A percentile compares a stretch with the other conserved stretches of the same genome.
phyloP scores from a whole-genome alignment of 2,797 vertebrate genomes.

The Psittacula derbiana region DNA sequence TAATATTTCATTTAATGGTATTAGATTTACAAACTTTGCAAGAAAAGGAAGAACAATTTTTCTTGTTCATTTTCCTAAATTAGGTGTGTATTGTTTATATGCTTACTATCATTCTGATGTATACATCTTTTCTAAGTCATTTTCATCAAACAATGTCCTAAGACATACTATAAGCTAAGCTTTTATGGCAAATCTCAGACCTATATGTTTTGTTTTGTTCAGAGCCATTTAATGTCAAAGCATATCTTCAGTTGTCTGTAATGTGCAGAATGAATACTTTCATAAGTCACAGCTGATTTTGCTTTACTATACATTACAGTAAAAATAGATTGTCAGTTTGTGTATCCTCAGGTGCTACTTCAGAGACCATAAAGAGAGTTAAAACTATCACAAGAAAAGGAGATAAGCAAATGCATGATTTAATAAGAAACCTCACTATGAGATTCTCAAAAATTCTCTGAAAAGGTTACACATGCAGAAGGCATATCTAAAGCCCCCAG shows the following conservation, averaged over 20 bases:
- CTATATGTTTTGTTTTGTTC: background rate
- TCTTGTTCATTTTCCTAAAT: background rate
- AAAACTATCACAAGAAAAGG: background rate
- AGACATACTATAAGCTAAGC: background rate
- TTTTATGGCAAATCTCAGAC: background rate
- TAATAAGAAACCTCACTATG: background rate
- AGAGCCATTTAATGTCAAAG: background rate
- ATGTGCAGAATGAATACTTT: background rate
- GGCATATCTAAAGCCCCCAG: background rate
- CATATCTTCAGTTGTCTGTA: background rate
- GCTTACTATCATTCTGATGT: background rate
- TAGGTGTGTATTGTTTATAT: background rate
- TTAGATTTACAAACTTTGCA: background rate
- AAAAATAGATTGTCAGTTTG: background rate
- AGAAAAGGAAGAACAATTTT: background rate
- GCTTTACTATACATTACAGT: background rate
- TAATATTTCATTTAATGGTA: background rate
- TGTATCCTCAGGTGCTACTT: background rate
- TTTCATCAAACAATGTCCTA: background rate
- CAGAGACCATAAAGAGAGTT: background rate
- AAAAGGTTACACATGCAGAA: background rate
- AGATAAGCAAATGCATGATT: background rate
- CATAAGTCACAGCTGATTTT: background rate
- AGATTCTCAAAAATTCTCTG: fast-evolving
- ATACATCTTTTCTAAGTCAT: background rate